These are phyloP conservation scores for Rhea pennata DNA, from an alignment of 2,113 vertebrate genomes.

Conservation along the genomic window DNA sequence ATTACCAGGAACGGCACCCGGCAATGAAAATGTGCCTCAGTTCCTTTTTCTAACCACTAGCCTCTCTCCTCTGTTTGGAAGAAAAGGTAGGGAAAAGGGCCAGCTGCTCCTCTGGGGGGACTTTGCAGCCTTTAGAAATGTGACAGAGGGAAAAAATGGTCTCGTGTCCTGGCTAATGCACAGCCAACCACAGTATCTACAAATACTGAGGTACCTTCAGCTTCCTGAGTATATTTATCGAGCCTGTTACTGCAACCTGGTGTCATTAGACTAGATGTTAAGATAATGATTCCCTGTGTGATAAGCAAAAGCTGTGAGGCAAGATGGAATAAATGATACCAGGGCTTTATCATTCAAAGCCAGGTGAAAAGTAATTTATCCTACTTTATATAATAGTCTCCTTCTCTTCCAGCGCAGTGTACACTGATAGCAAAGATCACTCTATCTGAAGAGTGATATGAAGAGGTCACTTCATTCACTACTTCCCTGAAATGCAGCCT, in stretches of 20 bases:
- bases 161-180: neutral
- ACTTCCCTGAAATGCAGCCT: neutral
- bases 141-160: neutral
- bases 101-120: neutral
- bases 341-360: conserved; percentile 24
- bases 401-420: neutral
- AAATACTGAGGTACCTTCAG: neutral
- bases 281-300: neutral
- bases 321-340: conserved; percentile 5
- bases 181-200: neutral
- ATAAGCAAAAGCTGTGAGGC: conserved; percentile 26
- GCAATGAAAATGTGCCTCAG: neutral
- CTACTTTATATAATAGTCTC: neutral
- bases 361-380: neutral
- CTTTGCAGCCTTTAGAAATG: neutral
- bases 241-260: neutral
- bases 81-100: neutral
- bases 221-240: conserved; percentile 1
- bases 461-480: neutral
- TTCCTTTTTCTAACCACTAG: neutral
- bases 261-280: neutral
- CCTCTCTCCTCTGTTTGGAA: neutral
- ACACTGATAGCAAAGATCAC: neutral
- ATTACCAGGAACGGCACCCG: neutral
- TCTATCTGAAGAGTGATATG: accelerated